Evolutionary conservation across 2,888 invertebrate species (phyloP), one percentile per base, ranked within the genome.

Genomic region (Xanthorhoe designata): DNA sequence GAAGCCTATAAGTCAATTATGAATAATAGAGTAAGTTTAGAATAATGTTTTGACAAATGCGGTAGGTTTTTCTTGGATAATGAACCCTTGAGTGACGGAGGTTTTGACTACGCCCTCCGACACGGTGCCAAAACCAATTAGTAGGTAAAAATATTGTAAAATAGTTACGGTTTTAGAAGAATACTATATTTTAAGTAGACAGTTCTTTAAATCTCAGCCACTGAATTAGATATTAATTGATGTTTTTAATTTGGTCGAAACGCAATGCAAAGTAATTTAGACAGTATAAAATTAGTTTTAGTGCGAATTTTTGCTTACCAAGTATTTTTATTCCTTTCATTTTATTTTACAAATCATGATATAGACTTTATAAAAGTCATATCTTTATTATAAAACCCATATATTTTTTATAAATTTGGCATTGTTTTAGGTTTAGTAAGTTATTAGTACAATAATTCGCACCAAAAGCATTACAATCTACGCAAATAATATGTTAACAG

Each of bases 401-500:
- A 50, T 35, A 42, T 35, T 35, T 42, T 42, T 13, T 13, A 42
- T 42, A 13, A 13, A 13, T 42, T 42, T 13, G 10, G 0, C 13
- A 10, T 7, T 9, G 8, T 24, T 17, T 49, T 49, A 38, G 51
- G 19, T 59, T 32, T 29, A 57, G 64, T 64, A 64, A 69, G 64
- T 68, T 18, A 47, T 66, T 58, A 59, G 51, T 38, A 13, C 65
- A 66, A 65, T 19, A 68, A 64, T 55, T 58, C 64, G 61, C 71
- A 68, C 65, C 73, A 68, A 64, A 68, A 45, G n/a, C 54, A 59
- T 61, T 59, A 54, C 57, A 56, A 55, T 19, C 57, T 57, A 47
- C 57, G 54, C 61, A 66, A 51, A 13, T 9, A 35, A 58, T 50
- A 66, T 42, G 42, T 42, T 42, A 42, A 17, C 29, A 49, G 29